These are phyloP conservation scores for Entomobrya proxima DNA, from an alignment of 2,888 invertebrate genomes.

Conservation along the genomic window DNA sequence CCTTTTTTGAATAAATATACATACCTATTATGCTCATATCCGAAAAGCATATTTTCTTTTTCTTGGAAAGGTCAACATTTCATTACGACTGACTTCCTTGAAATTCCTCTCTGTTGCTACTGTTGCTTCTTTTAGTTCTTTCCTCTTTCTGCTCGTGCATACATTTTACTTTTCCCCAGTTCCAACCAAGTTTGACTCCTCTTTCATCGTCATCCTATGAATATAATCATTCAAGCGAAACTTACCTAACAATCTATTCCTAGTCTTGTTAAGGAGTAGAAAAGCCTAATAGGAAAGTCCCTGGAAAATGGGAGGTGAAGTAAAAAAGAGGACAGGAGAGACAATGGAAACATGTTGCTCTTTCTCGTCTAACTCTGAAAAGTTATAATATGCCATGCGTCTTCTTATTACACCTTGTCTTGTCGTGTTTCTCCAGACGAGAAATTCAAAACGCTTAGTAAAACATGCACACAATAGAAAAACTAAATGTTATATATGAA, in stretches of 20 bases:
- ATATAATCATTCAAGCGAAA: slow-evolving; percentile 62
- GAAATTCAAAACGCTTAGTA: background rate
- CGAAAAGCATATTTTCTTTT: slow-evolving; percentile 21
- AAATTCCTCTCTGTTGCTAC: slow-evolving; percentile 14
- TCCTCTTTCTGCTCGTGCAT: slow-evolving; percentile 42
- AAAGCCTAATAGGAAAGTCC: background rate
- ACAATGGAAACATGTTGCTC: slow-evolving; percentile 67
- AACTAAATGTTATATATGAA: background rate
- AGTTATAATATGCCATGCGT: background rate
- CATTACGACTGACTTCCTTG: slow-evolving; percentile 53
- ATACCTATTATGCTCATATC: background rate
- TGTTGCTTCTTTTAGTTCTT: slow-evolving; percentile 47
- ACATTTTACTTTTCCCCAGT: slow-evolving; percentile 35
- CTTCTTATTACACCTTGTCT: slow-evolving; percentile 53
- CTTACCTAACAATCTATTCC: slow-evolving; percentile 38
- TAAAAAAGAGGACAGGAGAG: slow-evolving; percentile 16
- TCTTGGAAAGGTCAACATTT: slow-evolving; percentile 63
- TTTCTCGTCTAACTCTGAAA: slow-evolving; percentile 34
- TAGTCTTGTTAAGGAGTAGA: background rate
- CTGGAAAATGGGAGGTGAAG: slow-evolving; percentile 47
- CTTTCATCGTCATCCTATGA: slow-evolving; percentile 32
- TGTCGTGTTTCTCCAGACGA: background rate
- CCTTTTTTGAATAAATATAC: too few relatives aligned
- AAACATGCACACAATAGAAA: background rate
- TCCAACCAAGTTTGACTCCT: slow-evolving; percentile 40